Evolutionary conservation across 2,797 vertebrate species (phyloP).

Genomic region (Pogoniulus pusillus): DNA sequence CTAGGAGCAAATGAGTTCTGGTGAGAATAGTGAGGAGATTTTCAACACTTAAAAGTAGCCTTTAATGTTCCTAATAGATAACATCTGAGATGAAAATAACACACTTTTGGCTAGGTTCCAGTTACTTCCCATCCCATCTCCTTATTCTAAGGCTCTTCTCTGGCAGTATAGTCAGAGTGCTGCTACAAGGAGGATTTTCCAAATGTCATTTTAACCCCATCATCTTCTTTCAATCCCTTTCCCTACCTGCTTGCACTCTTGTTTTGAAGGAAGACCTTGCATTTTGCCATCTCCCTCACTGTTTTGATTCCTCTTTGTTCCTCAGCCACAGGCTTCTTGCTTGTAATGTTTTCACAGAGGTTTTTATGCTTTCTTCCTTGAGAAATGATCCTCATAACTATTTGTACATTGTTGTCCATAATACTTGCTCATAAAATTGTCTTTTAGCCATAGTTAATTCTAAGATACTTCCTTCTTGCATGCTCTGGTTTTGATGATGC

Average conservation of each 20-base stretch:
- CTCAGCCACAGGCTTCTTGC: neutral
- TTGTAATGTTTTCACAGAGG: neutral
- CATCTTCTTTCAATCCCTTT: neutral
- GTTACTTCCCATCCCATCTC: neutral
- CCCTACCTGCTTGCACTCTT: fast-evolving
- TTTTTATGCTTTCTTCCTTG: neutral
- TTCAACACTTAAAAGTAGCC: neutral
- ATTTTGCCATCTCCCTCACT: neutral
- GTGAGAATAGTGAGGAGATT: neutral
- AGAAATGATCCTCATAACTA: neutral
- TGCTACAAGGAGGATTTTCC: neutral
- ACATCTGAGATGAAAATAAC: neutral
- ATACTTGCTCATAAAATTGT: neutral
- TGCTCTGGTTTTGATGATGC: neutral
- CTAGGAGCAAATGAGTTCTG: neutral
- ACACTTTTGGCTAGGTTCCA: neutral
- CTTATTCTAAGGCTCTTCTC: neutral
- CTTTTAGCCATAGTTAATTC: neutral
- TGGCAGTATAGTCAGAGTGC: neutral
- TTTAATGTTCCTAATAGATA: neutral
- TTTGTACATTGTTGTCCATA: neutral
- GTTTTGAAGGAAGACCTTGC: neutral
- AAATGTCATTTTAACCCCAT: neutral
- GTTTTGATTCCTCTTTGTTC: neutral
- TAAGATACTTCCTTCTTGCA: neutral